These are phyloP conservation scores for Sebastes minor DNA, from an alignment of 2,797 vertebrate genomes.

Conservation along the genomic window DNA sequence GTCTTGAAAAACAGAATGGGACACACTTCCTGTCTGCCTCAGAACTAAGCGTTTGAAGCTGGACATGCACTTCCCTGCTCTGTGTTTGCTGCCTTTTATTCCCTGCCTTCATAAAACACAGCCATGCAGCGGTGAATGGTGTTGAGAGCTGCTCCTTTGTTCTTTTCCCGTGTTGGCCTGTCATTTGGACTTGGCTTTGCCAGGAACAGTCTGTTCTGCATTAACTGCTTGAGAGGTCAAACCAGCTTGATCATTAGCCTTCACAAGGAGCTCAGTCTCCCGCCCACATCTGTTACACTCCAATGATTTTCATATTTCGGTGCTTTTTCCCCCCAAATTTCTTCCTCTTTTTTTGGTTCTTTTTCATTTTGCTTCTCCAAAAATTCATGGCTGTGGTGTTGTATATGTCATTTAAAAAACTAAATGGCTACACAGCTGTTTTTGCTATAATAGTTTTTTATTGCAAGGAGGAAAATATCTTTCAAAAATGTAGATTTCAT, in stretches of 20 bases:
- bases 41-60: conserved; percentile 5
- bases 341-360: neutral
- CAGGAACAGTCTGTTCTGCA: conserved; percentile 68
- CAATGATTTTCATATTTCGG: conserved; percentile 14
- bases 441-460: conserved; percentile 1
- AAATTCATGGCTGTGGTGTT: neutral
- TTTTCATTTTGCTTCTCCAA: neutral
- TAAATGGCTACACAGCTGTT: neutral
- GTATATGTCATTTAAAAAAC: neutral
- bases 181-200: conserved; percentile 55
- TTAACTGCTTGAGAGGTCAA: conserved; percentile 74
- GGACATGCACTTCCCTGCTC: conserved; percentile 2
- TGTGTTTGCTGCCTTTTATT: conserved; percentile 25
- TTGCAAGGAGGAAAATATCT: neutral
- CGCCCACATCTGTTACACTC: conserved; percentile 23
- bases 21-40: conserved; percentile 8
- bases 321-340: neutral
- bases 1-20: neutral
- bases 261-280: conserved; percentile 41
- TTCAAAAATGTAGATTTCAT: neutral
- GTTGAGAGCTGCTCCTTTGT: conserved; percentile 55
- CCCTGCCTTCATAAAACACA: conserved; percentile 18
- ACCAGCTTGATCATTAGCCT: conserved; percentile 71
- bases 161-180: conserved; percentile 52
- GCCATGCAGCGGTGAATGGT: conserved; percentile 14